Base-by-base conservation (phyloP, 2,797 vertebrate genomes). In the Prionace glauca region DNA sequence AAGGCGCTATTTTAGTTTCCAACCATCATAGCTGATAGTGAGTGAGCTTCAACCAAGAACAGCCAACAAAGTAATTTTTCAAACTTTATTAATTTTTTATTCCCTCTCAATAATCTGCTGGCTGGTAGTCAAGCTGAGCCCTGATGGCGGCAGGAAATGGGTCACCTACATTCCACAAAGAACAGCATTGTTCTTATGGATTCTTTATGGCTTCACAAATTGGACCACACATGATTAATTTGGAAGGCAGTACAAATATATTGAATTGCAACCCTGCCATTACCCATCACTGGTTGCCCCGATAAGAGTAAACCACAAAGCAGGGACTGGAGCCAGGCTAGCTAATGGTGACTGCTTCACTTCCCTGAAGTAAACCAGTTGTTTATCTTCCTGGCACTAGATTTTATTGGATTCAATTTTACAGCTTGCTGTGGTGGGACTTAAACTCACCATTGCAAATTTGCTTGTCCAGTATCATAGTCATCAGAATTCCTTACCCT, bases 271-370 rank as follows among this genome's bases (percentile, higher is more conserved):
- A 22, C 29, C 32, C 60, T 62, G 8, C 88, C 88, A 91, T 67
- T 91, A 65, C 88, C 60, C 88, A 91, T 91, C 88, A 32, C 60
- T 10, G 65, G 60, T 91, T 91, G 56, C 88, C 88, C 88, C 36
- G 62, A 65, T 65, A 91, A 65, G 88, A 91, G 20, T 65, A n/a
- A 91, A 67, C 60, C 88, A 91, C 88, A 91, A 91, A 65, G 88
- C 62, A 20, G 60, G 32, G 32, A 65, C 88, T 91, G 32, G 32
- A 65, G 60, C 88, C 88, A 91, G 32, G 7, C 14, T 50, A 86
- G 11, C 24, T 86, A 86, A 87, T 87, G 45, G 50, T 87, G 88
- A 91, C 60, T 91, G 60, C 60, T 65, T 91, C 32, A 60, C 60
- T 65, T 67, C 60, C 18, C 60, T 67, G n/a, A 91, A 91, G 60